Evolutionary conservation across 2,888 invertebrate species (phyloP), one percentile per base, ranked within the genome.

Genomic region (Drosophila demipolita): DNA sequence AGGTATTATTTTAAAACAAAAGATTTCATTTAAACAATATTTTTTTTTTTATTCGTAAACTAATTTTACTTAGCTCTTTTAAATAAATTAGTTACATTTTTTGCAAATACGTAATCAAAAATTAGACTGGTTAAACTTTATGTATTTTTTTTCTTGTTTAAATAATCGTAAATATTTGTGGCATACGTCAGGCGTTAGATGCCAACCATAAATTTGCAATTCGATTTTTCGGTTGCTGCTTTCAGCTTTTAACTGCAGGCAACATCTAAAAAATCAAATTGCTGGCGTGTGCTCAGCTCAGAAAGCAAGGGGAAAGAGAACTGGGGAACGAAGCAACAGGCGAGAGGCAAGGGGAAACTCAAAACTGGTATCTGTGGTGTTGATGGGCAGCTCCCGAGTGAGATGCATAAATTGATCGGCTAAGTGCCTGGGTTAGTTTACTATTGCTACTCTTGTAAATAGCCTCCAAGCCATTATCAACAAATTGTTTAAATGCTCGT

Each of bases 181-280:
- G 61, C 60, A 59, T 62, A 35, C 23, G 55, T 3, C 52, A 65
- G 61, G 49, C 60, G 40, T 57, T 52, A 40, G 12, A 69, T 76
- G 66, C 68, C 72, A 48, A 69, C 60, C 74, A 89, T 90, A 90
- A 90, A 90, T 87, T 86, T 84, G 90, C 80, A 85, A 86, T 88
- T 84, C 80, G 78, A 81, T 82, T 78, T 84, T 82, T 79, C 73
- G 70, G 69, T 71, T 58, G 72, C 76, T 78, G 53, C 40, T 40
- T 69, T 55, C 42, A 73, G 54, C 40, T 42, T 69, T 55, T 38
- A 60, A 54, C 40, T 42, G 50, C 42, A 67, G 76, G 83, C 83
- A 83, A 82, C 80, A 83, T 74, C 73, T 78, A 61, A 54, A 45
- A 73, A 63, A 55, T 54, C 49, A 76, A 69, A 71, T 76, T 73